Percentiles rank a stretch among this genome's conserved stretches.
phyloP scores from a whole-genome alignment of 2,888 invertebrate species.

The Frankliniella fusca region DNA sequence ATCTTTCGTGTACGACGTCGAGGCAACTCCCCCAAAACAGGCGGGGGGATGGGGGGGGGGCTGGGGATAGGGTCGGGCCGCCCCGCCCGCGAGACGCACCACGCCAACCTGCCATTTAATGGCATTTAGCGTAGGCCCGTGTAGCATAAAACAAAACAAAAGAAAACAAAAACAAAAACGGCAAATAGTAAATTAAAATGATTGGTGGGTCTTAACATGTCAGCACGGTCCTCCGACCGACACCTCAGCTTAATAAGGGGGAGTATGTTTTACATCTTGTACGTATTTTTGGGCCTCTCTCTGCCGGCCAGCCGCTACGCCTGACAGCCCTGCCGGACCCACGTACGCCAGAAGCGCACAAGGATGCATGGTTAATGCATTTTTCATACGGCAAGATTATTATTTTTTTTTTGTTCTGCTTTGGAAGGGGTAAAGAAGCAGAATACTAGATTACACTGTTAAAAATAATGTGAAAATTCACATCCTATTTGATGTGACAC shows the following conservation, averaged over 20 bases:
- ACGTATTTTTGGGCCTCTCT: background rate
- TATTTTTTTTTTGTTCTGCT: too few species aligned
- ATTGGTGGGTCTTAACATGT: constrained; percentile 22
- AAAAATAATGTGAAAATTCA: too few species aligned
- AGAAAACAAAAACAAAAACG: background rate
- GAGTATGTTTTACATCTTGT: background rate
- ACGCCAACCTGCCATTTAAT: constrained; percentile 14
- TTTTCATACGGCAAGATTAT: too few species aligned
- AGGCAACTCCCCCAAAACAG: constrained; percentile 18
- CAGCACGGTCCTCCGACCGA: background rate
- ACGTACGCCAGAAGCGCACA: too few species aligned
- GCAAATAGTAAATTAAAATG: constrained; percentile 25
- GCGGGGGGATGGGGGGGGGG: background rate
- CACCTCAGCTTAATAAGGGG: background rate
- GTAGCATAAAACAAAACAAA: too few species aligned
- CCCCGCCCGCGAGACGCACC: background rate
- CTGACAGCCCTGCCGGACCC: too few species aligned
- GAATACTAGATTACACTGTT: too few species aligned
- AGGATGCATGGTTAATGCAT: too few species aligned
- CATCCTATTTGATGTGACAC: too few species aligned
- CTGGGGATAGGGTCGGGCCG: background rate
- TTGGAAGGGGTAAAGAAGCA: too few species aligned
- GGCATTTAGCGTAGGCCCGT: constrained; percentile 6
- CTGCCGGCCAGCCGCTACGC: too few species aligned
- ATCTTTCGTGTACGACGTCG: constrained; percentile 21